Percentiles rank a stretch among this genome's conserved stretches.
These are phyloP conservation scores for Zoanthus solanderi DNA, from an alignment of 92 coral and sea anemone genomes.

Conservation along the genomic window DNA sequence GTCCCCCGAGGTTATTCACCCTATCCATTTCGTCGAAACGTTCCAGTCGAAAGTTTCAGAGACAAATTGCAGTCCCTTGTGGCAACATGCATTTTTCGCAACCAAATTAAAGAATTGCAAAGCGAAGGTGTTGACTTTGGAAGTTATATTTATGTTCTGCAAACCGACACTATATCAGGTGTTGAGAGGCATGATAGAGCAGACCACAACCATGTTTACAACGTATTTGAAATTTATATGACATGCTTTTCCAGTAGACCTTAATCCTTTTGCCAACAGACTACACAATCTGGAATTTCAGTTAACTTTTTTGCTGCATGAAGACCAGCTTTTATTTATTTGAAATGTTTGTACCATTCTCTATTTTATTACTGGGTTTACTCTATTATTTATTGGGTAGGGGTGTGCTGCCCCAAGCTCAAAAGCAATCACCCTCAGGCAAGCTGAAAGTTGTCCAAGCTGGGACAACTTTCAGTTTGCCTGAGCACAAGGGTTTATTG, in stretches of 20 bases:
- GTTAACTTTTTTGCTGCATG: not conserved
- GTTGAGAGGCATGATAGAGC: slow-evolving; percentile 58
- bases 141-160: slow-evolving; percentile 59
- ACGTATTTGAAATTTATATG: slow-evolving; percentile 14
- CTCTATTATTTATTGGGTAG: too few species aligned
- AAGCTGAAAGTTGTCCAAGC: too few species aligned
- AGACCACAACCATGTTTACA: slow-evolving; percentile 45
- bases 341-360: not conserved
- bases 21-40: slow-evolving; percentile 58
- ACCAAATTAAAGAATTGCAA: slow-evolving; percentile 46
- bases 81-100: slow-evolving; percentile 56
- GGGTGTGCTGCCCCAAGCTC: too few species aligned
- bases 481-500: too few species aligned
- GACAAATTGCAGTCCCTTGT: slow-evolving; percentile 63
- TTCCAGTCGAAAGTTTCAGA: slow-evolving; percentile 45
- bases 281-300: not conserved
- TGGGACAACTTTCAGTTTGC: too few species aligned
- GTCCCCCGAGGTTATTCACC: slow-evolving; percentile 70
- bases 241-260: not conserved
- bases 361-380: too few species aligned
- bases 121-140: slow-evolving; percentile 52
- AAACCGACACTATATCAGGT: slow-evolving; percentile 60
- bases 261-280: not conserved
- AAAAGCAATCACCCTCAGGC: too few species aligned
- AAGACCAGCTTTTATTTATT: not conserved